Evolutionary conservation across 2,888 invertebrate species (phyloP), one percentile per base, ranked within the genome.

Genomic region (Andrena fulva): DNA sequence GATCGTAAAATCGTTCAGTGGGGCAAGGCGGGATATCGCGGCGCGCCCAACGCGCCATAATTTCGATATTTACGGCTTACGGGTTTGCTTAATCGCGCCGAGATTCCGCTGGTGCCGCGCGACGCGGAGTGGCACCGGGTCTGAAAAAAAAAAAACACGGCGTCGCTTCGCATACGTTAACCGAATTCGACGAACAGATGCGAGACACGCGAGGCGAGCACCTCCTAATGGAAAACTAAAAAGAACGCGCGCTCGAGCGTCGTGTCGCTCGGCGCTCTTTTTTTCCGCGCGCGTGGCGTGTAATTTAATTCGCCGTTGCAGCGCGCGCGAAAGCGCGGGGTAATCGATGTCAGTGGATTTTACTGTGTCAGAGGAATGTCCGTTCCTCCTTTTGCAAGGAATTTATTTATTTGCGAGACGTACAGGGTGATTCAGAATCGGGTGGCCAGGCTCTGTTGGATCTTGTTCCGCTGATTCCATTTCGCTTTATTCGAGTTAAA

Each of bases 1-100:
- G 86, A 80, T 88, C 85, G 73, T 78, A 67, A 87, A 79, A 48
- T 63, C 79, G 77, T 63, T 74, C 63, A 56, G 66, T 27, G 16
- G 8, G 20, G 29, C 52, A 24, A 31, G 20, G 54, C 72, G 29
- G 64, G 67, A 54, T 77, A 85, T 85, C 82, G 60, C 64, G 35
- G 56, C 10, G 48, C 29, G 24, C 16, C 59, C 72, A 66, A 83
- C 67, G 62, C 63, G 69, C 75, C 56, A 42, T 73, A 85, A 83
- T 83, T 77, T 80, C 42, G 77, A 63, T 69, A 75, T 84, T 84
- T 84, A 80, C 77, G 77, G 77, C 48, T 27, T 60, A 63, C 73
- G 52, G 16, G 64, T 63, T 77, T 56, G 48, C 56, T 56, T 59
- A 54, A 74, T 85, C 60, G 67, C 63, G 54, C 8, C 20, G 20